Evolutionary conservation across 2,888 invertebrate species (phyloP).

Genomic region (Eugnorisma glareosa): DNA sequence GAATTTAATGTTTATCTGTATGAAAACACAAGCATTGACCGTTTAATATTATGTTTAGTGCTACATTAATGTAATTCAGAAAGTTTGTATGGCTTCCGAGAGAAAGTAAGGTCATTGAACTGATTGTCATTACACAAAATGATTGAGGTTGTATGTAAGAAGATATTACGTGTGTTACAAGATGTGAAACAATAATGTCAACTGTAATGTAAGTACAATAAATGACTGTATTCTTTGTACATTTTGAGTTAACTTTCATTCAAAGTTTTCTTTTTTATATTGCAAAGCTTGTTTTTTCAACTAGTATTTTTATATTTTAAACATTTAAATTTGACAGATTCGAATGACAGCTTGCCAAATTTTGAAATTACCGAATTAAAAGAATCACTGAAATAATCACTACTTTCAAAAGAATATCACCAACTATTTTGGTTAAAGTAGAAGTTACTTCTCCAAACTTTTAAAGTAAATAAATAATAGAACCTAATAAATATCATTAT

Average conservation of each 20-base stretch:
- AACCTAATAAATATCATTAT: slow-evolving; percentile 3
- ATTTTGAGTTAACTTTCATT: slow-evolving; percentile 7
- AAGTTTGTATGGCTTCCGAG: slow-evolving; percentile 59
- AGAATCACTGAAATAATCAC: not conserved
- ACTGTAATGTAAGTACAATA: not conserved
- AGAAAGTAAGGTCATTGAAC: slow-evolving; percentile 67
- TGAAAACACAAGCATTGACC: slow-evolving; percentile 46
- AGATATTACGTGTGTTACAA: slow-evolving; percentile 45
- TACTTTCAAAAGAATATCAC: not conserved
- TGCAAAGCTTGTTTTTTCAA: not conserved
- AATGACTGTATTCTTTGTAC: slow-evolving; percentile 11
- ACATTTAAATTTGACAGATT: not conserved
- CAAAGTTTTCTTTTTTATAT: not conserved
- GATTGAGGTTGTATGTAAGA: slow-evolving; percentile 45
- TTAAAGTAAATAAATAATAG: not conserved
- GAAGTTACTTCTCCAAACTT: not conserved
- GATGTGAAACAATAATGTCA: slow-evolving; percentile 16
- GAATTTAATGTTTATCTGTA: slow-evolving; percentile 38
- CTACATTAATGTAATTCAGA: slow-evolving; percentile 60
- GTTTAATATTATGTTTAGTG: slow-evolving; percentile 52
- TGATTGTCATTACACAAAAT: slow-evolving; percentile 61
- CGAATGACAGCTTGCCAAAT: not conserved
- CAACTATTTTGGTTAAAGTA: not conserved
- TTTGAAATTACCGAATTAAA: not conserved
- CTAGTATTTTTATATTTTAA: not conserved